Percentiles rank a stretch among this genome's conserved stretches.
These are phyloP conservation scores for Thalassarche chlororhynchos DNA, from an alignment of 2,113 vertebrate species.

Conservation along the genomic window DNA sequence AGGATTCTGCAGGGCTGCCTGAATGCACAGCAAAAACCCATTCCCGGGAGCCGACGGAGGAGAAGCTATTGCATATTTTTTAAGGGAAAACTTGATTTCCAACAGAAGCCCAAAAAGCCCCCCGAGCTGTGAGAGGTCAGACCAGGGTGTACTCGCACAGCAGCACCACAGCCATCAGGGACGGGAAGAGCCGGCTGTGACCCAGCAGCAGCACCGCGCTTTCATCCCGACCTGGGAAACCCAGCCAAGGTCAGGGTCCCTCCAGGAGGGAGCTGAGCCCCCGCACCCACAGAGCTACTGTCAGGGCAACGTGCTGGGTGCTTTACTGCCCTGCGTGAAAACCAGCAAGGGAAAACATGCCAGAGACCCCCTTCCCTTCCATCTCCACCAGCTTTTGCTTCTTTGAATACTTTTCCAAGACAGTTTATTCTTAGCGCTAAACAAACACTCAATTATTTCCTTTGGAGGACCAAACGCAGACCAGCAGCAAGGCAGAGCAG, in stretches of 20 bases:
- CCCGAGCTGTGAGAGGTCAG: rapidly evolving
- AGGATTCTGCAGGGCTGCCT: background rate
- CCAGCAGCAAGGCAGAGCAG: background rate
- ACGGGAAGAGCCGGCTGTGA: background rate
- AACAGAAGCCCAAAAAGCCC: background rate
- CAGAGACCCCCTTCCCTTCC: background rate
- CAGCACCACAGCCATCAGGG: rapidly evolving
- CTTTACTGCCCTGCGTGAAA: background rate
- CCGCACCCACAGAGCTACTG: background rate
- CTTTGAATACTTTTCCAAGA: background rate
- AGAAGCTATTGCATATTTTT: rapidly evolving
- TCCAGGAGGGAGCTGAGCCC: background rate
- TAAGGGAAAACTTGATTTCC: background rate
- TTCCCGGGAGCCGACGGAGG: rapidly evolving
- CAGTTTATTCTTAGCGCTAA: background rate
- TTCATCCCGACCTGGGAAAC: background rate
- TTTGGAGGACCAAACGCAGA: background rate
- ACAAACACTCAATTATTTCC: background rate
- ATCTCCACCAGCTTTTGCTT: background rate
- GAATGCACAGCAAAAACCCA: background rate
- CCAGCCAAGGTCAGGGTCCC: background rate
- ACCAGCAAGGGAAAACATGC: background rate
- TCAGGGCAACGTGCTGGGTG: background rate
- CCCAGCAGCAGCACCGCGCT: background rate
- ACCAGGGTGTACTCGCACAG: background rate